Percentiles rank a stretch among this genome's conserved stretches.
Evolutionary conservation across 2,888 invertebrate species (phyloP).

Genomic region (Yponomeuta malinellus): DNA sequence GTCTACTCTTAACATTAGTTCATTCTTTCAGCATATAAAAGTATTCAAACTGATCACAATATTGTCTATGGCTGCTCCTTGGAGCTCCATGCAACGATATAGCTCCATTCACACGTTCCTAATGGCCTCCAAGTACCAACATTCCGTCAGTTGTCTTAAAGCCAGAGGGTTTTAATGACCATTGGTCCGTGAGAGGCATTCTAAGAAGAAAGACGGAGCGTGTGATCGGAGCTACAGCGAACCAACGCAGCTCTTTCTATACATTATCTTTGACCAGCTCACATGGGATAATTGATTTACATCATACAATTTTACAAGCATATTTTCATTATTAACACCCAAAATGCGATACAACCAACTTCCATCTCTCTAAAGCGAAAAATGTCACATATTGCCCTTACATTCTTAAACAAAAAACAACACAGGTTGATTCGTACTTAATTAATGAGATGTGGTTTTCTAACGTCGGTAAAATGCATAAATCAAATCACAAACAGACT

Average conservation of each 20-base stretch:
- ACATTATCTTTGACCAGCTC: constrained; percentile 52
- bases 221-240: constrained; percentile 26
- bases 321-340: constrained; percentile 7
- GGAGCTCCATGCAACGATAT: constrained; percentile 66
- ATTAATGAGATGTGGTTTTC: constrained; percentile 69
- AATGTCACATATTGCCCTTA: constrained; percentile 64
- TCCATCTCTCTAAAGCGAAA: constrained; percentile 42
- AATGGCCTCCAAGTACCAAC: too few species aligned
- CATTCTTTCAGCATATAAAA: constrained; percentile 71
- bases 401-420: constrained; percentile 46
- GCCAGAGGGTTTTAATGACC: too few species aligned
- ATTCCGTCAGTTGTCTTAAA: too few species aligned
- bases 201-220: too few species aligned
- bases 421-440: constrained; percentile 63
- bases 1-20: constrained; percentile 69
- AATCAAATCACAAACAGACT: constrained; percentile 73
- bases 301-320: constrained; percentile 10
- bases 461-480: constrained; percentile 70
- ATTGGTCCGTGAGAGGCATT: too few species aligned
- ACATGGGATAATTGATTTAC: constrained; percentile 39
- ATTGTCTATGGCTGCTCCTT: constrained; percentile 68
- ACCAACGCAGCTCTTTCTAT: constrained; percentile 52
- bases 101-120: too few species aligned
- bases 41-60: constrained; percentile 73
- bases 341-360: constrained; percentile 32